Conservation (phyloP, 2,113 vertebrate species). For the Tragelaphus scriptus region DNA sequence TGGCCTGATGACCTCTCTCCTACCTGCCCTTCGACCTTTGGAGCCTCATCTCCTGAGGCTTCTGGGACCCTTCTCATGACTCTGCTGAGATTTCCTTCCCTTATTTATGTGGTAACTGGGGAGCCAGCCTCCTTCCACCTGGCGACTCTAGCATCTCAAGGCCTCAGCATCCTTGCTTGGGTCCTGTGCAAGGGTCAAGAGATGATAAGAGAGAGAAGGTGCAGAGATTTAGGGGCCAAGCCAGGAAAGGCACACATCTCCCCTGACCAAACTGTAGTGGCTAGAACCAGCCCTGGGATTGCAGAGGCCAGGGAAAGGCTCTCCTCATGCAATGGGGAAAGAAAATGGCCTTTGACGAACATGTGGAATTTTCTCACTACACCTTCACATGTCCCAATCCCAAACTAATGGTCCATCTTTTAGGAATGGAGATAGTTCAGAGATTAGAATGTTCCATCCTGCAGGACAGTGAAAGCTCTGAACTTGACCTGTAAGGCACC, state of each 20-base stretch:
- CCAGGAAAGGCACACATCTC: neutral
- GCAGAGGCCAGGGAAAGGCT: fast-evolving
- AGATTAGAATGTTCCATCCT: neutral
- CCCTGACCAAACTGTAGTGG: neutral
- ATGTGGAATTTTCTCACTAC: neutral
- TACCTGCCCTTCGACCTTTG: fast-evolving
- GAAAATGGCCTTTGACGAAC: neutral
- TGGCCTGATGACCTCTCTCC: too few species aligned
- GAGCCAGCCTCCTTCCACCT: neutral
- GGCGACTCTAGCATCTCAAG: neutral
- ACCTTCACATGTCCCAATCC: neutral
- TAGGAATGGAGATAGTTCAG: neutral
- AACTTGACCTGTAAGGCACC: neutral
- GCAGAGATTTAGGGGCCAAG: neutral
- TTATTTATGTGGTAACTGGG: neutral
- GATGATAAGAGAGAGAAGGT: neutral
- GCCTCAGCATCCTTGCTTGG: neutral
- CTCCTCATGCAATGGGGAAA: neutral
- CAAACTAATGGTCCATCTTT: neutral
- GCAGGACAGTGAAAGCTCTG: neutral
- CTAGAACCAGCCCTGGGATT: neutral
- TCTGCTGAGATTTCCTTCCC: neutral
- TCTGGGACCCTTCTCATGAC: neutral
- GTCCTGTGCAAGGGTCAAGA: neutral
- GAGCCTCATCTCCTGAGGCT: neutral